Percentiles rank a stretch among this genome's conserved stretches.
phyloP scores from a whole-genome alignment of 2,888 invertebrate species.

The Sinhomidia bicolor region DNA sequence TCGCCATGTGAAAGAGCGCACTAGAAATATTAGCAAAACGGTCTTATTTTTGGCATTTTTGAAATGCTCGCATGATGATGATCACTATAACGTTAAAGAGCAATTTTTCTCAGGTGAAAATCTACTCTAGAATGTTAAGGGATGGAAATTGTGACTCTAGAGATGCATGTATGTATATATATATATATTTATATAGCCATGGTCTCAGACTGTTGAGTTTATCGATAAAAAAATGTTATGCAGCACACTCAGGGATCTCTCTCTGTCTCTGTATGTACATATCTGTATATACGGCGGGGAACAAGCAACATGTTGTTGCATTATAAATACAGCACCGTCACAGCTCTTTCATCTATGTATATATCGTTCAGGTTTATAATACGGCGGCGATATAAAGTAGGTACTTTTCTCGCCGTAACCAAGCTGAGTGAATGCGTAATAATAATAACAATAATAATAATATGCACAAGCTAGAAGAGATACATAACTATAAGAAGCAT shows the following conservation, averaged over 20 bases:
- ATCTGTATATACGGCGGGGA: slow-evolving; percentile 33
- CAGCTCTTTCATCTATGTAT: slow-evolving; percentile 37
- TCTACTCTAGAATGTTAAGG: no score
- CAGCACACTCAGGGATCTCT: slow-evolving; percentile 46
- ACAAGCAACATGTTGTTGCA: slow-evolving; percentile 70
- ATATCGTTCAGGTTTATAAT: slow-evolving; percentile 6
- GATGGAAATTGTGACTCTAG: no score
- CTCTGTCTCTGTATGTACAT: neutral
- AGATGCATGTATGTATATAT: no score
- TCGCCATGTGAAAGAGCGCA: neutral
- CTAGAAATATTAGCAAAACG: no score
- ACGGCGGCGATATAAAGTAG: neutral
- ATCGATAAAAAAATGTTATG: neutral
- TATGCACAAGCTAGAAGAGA: slow-evolving; percentile 8
- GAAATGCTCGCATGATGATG: no score
- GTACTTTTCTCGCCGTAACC: neutral
- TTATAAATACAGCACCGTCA: slow-evolving; percentile 15
- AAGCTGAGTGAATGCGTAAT: slow-evolving; percentile 39
- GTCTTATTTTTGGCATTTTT: no score
- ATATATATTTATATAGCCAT: no score
- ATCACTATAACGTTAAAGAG: no score
- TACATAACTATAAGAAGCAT: slow-evolving; percentile 46
- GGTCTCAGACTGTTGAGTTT: slow-evolving; percentile 46
- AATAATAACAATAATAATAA: slow-evolving; percentile 41
- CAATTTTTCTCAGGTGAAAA: no score